A percentile compares a stretch with the other conserved stretches of the same genome.
Conservation (phyloP, 1,140 invertebrate species). For the Tetranychus urticae region DNA sequence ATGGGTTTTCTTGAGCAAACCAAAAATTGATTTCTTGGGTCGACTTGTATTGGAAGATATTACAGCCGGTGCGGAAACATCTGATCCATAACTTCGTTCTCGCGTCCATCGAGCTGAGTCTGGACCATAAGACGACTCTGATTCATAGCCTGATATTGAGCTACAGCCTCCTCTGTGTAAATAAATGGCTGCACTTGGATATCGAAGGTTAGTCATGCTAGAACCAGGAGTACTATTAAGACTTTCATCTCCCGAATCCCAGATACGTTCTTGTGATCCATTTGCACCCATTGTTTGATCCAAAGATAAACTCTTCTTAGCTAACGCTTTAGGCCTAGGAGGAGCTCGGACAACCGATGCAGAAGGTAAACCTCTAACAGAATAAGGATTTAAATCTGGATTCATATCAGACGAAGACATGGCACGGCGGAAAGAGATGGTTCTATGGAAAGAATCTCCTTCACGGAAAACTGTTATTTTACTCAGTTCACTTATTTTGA, state of each 20-base stretch:
- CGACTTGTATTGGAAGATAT: conserved; percentile 4
- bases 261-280: conserved; percentile 10
- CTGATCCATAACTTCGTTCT: conserved; percentile 4
- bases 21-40: conserved; percentile 10
- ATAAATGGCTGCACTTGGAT: not conserved
- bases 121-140: conserved; percentile 9
- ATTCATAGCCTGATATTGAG: conserved; percentile 10
- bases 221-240: conserved; percentile 9
- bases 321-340: conserved; percentile 27
- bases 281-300: conserved; percentile 32
- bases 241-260: conserved; percentile 13
- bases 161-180: not conserved
- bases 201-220: conserved; percentile 9
- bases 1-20: conserved; percentile 43
- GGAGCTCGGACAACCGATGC: conserved; percentile 14
- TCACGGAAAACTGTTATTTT: not conserved
- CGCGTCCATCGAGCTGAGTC: conserved; percentile 6
- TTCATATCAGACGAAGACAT: conserved; percentile 9
- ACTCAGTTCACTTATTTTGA: not conserved
- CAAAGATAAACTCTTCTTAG: conserved; percentile 44
- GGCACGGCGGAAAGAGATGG: conserved; percentile 4
- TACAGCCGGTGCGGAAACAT: conserved; percentile 1
- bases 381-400: not conserved
- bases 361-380: not conserved
- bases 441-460: not conserved